These are phyloP conservation scores for Falco naumanni DNA, from an alignment of 2,797 vertebrate species.

Conservation along the genomic window DNA sequence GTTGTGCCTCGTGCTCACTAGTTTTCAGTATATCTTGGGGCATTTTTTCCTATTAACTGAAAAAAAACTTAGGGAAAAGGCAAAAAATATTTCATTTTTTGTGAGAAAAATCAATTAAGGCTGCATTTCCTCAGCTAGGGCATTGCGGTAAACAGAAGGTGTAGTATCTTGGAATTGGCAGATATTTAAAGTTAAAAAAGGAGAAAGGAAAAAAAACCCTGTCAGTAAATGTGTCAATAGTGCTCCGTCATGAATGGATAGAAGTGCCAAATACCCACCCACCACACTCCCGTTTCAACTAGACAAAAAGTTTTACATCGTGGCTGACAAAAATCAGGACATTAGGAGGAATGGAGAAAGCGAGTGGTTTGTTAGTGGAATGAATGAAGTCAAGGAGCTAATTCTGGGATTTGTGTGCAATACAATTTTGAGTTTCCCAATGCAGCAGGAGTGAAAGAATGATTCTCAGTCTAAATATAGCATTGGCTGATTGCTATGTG, in stretches of 20 bases:
- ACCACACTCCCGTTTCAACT: background rate
- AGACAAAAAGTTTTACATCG: background rate
- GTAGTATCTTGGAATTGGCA: background rate
- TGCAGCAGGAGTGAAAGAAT: background rate
- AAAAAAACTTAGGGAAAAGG: background rate
- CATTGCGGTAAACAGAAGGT: background rate
- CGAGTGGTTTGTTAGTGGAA: background rate
- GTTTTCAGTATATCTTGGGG: background rate
- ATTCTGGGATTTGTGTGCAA: background rate
- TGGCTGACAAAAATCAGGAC: background rate
- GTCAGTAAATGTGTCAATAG: background rate
- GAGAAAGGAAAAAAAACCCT: background rate
- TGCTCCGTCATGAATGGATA: background rate
- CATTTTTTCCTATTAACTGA: background rate
- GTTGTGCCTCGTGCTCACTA: background rate
- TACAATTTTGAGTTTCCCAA: background rate
- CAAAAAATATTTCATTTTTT: background rate
- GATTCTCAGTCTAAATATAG: constrained; percentile 1
- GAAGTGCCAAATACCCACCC: background rate
- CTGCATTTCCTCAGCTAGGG: background rate
- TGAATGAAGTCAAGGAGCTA: background rate
- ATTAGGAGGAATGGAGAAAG: background rate
- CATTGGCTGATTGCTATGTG: background rate
- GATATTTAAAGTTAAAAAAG: background rate
- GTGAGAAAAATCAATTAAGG: background rate